A percentile compares a stretch with the other conserved stretches of the same genome.
phyloP scores from a whole-genome alignment of 1,140 invertebrate species.

The Drosophila sulfurigaster region DNA sequence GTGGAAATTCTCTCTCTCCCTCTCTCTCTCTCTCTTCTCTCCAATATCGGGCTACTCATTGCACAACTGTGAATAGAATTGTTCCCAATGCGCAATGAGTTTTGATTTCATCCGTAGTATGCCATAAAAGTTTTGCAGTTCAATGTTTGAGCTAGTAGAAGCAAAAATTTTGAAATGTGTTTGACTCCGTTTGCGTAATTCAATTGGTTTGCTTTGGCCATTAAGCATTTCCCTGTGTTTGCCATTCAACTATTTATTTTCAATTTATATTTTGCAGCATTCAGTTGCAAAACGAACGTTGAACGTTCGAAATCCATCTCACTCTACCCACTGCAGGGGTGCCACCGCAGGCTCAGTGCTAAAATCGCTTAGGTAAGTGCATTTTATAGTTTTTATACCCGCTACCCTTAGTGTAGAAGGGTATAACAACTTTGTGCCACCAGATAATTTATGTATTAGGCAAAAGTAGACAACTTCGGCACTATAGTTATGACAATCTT shows the following conservation, averaged over 20 bases:
- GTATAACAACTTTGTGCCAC: too few relatives aligned
- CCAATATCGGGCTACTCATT: neutral
- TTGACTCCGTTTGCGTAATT: conserved; percentile 1
- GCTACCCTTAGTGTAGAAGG: too few relatives aligned
- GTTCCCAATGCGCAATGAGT: neutral
- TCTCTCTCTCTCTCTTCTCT: neutral
- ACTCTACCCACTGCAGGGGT: neutral
- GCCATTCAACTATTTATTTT: conserved; percentile 54
- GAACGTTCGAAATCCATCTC: conserved; percentile 1
- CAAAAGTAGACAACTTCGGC: too few relatives aligned
- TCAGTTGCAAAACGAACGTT: conserved; percentile 2
- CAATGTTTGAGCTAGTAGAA: neutral
- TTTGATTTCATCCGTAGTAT: neutral
- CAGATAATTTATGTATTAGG: too few relatives aligned
- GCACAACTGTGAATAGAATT: conserved; percentile 3
- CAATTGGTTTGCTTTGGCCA: conserved; percentile 14
- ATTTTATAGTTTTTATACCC: conserved; percentile 19
- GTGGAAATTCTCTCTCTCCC: neutral
- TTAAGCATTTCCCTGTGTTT: conserved; percentile 27
- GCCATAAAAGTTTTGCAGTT: neutral
- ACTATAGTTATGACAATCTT: too few relatives aligned
- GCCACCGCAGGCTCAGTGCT: neutral
- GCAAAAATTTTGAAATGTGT: conserved; percentile 4
- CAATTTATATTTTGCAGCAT: conserved; percentile 55
- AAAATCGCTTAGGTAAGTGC: conserved; percentile 28